Conservation (phyloP, 1,140 invertebrate genomes). For the Drosophila asahinai region DNA sequence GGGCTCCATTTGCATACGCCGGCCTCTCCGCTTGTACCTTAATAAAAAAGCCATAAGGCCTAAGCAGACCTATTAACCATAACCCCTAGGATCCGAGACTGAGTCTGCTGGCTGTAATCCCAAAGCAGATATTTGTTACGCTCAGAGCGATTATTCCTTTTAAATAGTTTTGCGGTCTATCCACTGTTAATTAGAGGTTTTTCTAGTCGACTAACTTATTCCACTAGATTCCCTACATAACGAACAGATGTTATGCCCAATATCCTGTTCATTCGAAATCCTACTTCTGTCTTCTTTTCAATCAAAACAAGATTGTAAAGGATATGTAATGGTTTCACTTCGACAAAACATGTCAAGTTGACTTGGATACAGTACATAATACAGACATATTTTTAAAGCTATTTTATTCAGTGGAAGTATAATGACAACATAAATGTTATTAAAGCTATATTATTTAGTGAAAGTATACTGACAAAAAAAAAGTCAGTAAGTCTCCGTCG, state of each 20-base stretch:
- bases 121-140: slow-evolving; percentile 6
- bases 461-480: too few species aligned
- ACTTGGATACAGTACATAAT: too few species aligned
- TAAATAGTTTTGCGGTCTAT: slow-evolving; percentile 15
- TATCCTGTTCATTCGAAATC: neutral
- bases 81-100: slow-evolving; percentile 23
- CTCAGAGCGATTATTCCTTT: slow-evolving; percentile 20
- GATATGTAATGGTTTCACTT: too few species aligned
- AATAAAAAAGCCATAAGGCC: slow-evolving; percentile 18
- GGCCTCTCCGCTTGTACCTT: slow-evolving; percentile 1
- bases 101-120: slow-evolving; percentile 13
- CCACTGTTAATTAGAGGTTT: slow-evolving; percentile 26
- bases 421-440: too few species aligned
- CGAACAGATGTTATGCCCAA: neutral
- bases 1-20: slow-evolving; percentile 42
- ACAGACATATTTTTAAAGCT: too few species aligned
- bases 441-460: too few species aligned
- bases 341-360: too few species aligned
- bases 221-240: neutral
- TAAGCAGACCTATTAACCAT: slow-evolving; percentile 42
- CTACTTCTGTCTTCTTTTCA: neutral
- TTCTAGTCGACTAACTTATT: neutral
- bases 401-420: too few species aligned
- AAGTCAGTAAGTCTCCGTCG: too few species aligned
- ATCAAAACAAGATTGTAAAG: too few species aligned